Evolutionary conservation across 1,140 invertebrate species (phyloP).

Genomic region (Drosophila erecta): DNA sequence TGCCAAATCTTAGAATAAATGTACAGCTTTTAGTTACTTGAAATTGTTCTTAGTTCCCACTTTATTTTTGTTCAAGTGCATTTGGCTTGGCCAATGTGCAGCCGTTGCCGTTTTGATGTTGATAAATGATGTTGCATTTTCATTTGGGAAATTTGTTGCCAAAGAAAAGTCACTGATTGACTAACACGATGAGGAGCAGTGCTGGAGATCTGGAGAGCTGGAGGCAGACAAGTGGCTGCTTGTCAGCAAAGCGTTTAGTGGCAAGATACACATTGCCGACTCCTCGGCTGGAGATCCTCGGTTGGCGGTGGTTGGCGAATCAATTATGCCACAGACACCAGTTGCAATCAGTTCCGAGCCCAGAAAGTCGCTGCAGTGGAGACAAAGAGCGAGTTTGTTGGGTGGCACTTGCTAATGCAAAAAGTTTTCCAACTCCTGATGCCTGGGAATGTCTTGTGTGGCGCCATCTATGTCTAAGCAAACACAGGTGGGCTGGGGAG

Average conservation of each 20-base stretch:
- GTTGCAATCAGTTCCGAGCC: constrained; percentile 55
- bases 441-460: constrained; percentile 9
- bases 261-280: constrained; percentile 51
- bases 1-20: neutral
- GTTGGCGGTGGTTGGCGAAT: constrained; percentile 71
- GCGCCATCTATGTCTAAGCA: constrained; percentile 37
- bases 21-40: neutral
- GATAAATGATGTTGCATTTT: constrained; percentile 83
- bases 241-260: constrained; percentile 82
- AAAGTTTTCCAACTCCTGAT: constrained; percentile 60
- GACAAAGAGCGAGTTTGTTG: constrained; percentile 18
- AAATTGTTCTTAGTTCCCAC: neutral
- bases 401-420: constrained; percentile 66
- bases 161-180: constrained; percentile 82
- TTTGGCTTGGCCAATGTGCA: constrained; percentile 65
- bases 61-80: constrained; percentile 9
- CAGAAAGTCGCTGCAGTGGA: constrained; percentile 27
- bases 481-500: constrained; percentile 23
- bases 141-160: constrained; percentile 78
- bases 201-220: constrained; percentile 33
- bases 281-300: constrained; percentile 14
- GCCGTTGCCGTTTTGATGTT: constrained; percentile 76
- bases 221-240: constrained; percentile 62
- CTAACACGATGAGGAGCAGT: constrained; percentile 55
- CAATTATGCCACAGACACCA: constrained; percentile 80